Evolutionary conservation across 2,797 vertebrate genomes (phyloP), one percentile per base, ranked within the genome.

Genomic region (Protosalanx chinensis): DNA sequence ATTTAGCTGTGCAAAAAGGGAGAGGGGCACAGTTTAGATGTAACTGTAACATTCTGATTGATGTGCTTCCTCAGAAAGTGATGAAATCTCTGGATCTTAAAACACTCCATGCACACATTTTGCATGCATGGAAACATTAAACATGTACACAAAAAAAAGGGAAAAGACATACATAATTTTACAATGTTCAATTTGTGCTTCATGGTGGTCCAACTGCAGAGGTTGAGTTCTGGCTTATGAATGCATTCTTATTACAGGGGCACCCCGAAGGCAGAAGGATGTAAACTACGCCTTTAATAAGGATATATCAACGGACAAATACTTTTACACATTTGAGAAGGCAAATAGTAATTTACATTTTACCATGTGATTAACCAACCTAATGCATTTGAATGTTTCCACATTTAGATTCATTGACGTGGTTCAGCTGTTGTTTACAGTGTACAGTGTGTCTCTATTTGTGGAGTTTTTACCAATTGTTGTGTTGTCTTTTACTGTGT

Each of bases 21-120:
- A 64, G 41, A 30, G 64, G 64, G 64, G 37, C 6, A 46, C 23
- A 53, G 16, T 64, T 33, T 64, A 35, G 32, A 12, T 60, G 58
- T 46, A 65, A 65, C 12, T 46, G n/a, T 3, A 23, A 67, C 27
- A 51, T n/a, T 5, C 12, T 66, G 13, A 66, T 49, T 64, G 12
- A 4, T 23, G 30, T 30, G 32, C 30, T 3, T 35, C 33, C 33
- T 37, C n/a, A 64, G 5, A 7, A 37, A 12, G 33, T 20, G 15
- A 18, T 37, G 33, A 12, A 30, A 16, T 16, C 16, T 6, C 5
- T n/a, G 23, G 18, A 10, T n/a, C 53, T 20, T 20, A 57, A 61
- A 29, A 27, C 12, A 61, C 16, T 13, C 59, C n/a, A n/a, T n/a
- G n/a, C n/a, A n/a, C n/a, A n/a, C n/a, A n/a, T n/a, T n/a, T n/a